Conservation (phyloP, 2,888 invertebrate genomes). For the Alloplasta piceator region DNA sequence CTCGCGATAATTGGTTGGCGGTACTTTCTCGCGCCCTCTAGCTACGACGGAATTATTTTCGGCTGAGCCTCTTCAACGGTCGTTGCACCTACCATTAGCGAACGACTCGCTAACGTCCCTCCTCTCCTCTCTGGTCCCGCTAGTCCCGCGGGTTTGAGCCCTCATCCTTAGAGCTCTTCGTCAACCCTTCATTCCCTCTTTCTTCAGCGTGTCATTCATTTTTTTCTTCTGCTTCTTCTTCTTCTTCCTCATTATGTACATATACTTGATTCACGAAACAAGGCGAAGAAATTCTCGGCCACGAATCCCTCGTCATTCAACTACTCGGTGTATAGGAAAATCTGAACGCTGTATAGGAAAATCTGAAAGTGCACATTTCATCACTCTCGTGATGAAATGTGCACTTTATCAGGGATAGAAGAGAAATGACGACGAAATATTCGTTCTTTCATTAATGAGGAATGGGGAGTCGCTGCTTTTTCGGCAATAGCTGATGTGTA, state of each 20-base stretch:
- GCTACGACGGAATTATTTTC: constrained; percentile 77
- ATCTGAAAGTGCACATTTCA: too few species aligned
- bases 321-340: background rate
- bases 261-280: constrained; percentile 75
- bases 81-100: constrained; percentile 80
- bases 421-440: background rate
- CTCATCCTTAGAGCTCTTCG: constrained; percentile 42
- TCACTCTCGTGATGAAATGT: too few species aligned
- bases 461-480: background rate
- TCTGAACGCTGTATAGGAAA: too few species aligned
- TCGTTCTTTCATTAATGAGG: background rate
- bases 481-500: constrained; percentile 1
- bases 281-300: constrained; percentile 7
- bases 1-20: constrained; percentile 78
- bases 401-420: background rate
- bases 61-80: constrained; percentile 76
- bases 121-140: constrained; percentile 27
- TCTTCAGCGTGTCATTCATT: constrained; percentile 73
- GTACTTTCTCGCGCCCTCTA: constrained; percentile 69
- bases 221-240: constrained; percentile 79
- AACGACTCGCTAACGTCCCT: constrained; percentile 67
- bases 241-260: constrained; percentile 79
- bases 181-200: constrained; percentile 46
- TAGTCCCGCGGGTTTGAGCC: constrained; percentile 27
- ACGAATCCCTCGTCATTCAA: background rate